Conservation (phyloP, 92 coral and sea anemone species). For the Diadumene lineata region DNA sequence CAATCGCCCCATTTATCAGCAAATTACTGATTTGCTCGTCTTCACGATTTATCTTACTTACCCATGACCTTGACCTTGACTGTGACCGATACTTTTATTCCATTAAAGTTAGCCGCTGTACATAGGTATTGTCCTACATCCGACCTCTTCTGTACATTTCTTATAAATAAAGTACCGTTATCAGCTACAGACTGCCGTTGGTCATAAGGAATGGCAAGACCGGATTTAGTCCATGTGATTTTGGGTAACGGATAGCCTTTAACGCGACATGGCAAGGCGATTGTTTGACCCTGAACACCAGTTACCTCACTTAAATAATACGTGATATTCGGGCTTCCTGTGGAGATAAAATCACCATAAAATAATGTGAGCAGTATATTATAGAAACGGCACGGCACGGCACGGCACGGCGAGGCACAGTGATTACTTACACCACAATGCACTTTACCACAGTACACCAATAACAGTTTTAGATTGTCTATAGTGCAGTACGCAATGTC, state of each 20-base stretch:
- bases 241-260: conserved; percentile 83
- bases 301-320: conserved; percentile 34
- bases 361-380: too few species aligned
- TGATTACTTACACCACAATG: not conserved
- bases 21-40: too few species aligned
- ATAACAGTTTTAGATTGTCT: too few species aligned
- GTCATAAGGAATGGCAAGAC: conserved; percentile 45
- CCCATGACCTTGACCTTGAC: conserved; percentile 43
- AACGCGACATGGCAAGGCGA: conserved; percentile 77
- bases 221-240: conserved; percentile 69
- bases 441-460: not conserved
- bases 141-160: conserved; percentile 51
- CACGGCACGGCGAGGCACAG: not conserved
- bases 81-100: conserved; percentile 28
- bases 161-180: conserved; percentile 71
- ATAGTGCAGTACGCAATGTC: too few species aligned
- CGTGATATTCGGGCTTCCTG: conserved; percentile 84
- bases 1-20: too few species aligned
- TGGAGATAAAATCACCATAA: not conserved
- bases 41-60: conserved; percentile 5
- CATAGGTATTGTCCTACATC: conserved; percentile 84
- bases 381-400: not conserved
- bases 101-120: conserved; percentile 63
- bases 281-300: conserved; percentile 70
- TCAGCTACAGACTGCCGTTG: conserved; percentile 55